Base-by-base conservation (phyloP, 2,888 invertebrate species). In the Dione juno region DNA sequence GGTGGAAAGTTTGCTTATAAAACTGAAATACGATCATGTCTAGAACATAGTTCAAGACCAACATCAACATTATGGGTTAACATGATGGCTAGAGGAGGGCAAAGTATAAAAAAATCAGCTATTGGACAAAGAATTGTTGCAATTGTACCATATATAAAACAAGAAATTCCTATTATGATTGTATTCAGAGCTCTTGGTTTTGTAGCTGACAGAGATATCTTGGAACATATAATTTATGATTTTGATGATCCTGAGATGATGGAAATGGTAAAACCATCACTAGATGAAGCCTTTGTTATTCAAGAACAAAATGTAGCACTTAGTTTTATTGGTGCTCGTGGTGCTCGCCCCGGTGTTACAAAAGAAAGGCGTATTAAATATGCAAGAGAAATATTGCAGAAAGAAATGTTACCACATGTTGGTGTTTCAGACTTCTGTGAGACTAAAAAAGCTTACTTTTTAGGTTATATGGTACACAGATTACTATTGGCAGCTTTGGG, bases 221-320 rank as follows among this genome's bases (percentile, higher is more conserved):
- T 99, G 28, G 99, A 99, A 85, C 99, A 99, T 83, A 99, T 99
- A 74, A 99, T 99, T 82, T 99, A 99, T 87, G 99, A 99, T 86
- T 99, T 99, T 92, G 99, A 99, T 89, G 99, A 99, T 91, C 99
- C 99, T 9, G 99, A 99, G 94, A 99, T 99, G 99, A 99, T 99
- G 99, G 99, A 99, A 95, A 99, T 99, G 99, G 99, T 99, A 0
- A 99, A 99, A 87, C 99, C 99, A 0, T 99, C 99, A 0, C 92
- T 99, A 69, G 99, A 99, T 90, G 99, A 99, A 93, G 99, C 99
- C 54, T 99, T 99, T 90, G 99, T 99, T 0, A 98, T 99, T 78
- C 99, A 99, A 91, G 99, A 99, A 86, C 99, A 99, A 88, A 99
- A 97, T 93, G 99, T 99, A 5, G 99, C 99, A 0, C 93, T 99